phyloP scores from a whole-genome alignment of 1,140 invertebrate genomes.

The Aphis craccivora region DNA sequence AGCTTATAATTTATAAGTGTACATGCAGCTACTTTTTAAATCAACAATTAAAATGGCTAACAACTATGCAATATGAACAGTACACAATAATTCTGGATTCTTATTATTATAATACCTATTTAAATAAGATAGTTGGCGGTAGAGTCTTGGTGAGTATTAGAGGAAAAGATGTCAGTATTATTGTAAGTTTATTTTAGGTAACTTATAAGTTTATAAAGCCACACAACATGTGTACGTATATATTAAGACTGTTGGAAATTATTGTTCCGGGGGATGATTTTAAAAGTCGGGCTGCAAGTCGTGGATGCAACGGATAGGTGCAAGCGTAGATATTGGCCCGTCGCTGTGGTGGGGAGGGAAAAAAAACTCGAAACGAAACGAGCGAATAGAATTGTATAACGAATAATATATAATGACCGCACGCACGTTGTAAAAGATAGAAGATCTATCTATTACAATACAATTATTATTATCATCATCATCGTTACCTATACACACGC shows the following conservation, averaged over 20 bases:
- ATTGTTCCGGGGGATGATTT: constrained; percentile 22
- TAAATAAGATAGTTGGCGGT: too few species aligned
- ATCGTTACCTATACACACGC: not conserved
- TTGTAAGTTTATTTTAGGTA: too few species aligned
- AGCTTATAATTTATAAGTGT: too few species aligned
- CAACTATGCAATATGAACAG: too few species aligned
- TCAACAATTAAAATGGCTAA: too few species aligned
- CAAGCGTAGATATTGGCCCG: not conserved
- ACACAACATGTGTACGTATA: too few species aligned
- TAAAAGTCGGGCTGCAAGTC: not conserved
- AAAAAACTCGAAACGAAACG: not conserved
- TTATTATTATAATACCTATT: too few species aligned
- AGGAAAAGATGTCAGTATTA: too few species aligned
- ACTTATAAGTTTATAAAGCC: too few species aligned
- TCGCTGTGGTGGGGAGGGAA: not conserved
- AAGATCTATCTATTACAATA: constrained; percentile 3
- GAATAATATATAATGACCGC: not conserved
- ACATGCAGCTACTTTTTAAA: too few species aligned
- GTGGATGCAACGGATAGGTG: not conserved
- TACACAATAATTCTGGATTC: too few species aligned
- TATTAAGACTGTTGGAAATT: not conserved
- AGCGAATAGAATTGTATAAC: not conserved
- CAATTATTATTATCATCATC: not conserved
- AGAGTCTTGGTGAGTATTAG: too few species aligned
- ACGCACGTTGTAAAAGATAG: not conserved